phyloP scores from a whole-genome alignment of 2,888 invertebrate species.

The Drosophila eohydei region DNA sequence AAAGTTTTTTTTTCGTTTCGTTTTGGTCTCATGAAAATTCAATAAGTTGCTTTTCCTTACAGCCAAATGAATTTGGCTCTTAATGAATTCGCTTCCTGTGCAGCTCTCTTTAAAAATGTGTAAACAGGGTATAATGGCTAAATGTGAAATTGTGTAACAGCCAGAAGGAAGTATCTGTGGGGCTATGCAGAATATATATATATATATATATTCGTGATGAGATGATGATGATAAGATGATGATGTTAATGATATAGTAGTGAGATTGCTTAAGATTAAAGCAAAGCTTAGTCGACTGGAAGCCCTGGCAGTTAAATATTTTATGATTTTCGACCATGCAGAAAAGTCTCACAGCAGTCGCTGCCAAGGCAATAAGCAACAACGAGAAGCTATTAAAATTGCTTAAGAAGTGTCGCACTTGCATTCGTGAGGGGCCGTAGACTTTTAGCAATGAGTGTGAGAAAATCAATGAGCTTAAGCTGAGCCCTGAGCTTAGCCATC shows the following conservation, averaged over 20 bases:
- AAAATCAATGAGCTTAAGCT: slow-evolving; percentile 68
- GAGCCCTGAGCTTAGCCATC: slow-evolving; percentile 9
- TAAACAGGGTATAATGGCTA: slow-evolving; percentile 4
- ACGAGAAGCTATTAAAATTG: slow-evolving; percentile 27
- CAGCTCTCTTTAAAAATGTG: neutral
- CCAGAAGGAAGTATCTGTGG: neutral
- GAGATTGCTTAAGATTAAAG: neutral
- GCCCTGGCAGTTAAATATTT: neutral
- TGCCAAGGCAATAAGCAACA: neutral
- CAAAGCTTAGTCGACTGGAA: neutral
- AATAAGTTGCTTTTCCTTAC: slow-evolving; percentile 54
- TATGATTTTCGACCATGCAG: neutral
- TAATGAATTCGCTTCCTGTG: slow-evolving; percentile 28
- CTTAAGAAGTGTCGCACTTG: slow-evolving; percentile 23
- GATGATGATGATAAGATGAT: neutral
- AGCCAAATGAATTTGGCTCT: slow-evolving; percentile 54
- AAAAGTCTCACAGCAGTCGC: neutral
- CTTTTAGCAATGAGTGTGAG: slow-evolving; percentile 49
- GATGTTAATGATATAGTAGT: neutral
- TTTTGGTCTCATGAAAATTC: slow-evolving; percentile 68
- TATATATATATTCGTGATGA: too few species aligned
- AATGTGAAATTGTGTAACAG: slow-evolving; percentile 1
- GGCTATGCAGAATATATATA: neutral
- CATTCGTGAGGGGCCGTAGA: slow-evolving; percentile 2
- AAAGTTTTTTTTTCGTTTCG: slow-evolving; percentile 19